phyloP scores from a whole-genome alignment of 2,113 vertebrate genomes.

The Carettochelys insculpta region DNA sequence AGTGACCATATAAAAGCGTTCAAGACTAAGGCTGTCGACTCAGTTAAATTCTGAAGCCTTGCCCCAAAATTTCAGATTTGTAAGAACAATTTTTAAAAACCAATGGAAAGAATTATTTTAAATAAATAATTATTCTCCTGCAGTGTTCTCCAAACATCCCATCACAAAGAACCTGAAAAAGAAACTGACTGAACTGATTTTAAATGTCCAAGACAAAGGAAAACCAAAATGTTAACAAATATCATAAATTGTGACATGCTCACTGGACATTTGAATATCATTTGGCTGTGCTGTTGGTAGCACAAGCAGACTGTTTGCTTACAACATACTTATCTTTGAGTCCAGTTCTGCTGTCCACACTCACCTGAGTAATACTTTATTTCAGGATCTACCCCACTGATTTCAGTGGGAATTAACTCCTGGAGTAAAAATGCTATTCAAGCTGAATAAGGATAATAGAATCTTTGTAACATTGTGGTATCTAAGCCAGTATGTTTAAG shows the following conservation, averaged over 20 bases:
- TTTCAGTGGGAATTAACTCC: background rate
- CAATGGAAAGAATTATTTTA: background rate
- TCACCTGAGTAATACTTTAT: background rate
- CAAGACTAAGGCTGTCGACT: background rate
- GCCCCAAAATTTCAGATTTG: background rate
- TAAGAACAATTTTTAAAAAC: conserved; percentile 21
- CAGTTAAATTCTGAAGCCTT: background rate
- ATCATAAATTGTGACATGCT: background rate
- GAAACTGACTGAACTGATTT: background rate
- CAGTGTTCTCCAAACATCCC: background rate
- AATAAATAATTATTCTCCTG: background rate
- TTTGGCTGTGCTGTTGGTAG: background rate
- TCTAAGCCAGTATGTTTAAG: conserved; percentile 1
- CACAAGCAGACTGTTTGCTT: background rate
- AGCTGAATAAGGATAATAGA: conserved; percentile 16
- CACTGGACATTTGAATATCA: background rate
- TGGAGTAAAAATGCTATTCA: conserved; percentile 12
- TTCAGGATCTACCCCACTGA: background rate
- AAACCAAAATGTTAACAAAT: background rate
- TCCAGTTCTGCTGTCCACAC: background rate
- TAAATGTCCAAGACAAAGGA: background rate
- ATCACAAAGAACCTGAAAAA: background rate
- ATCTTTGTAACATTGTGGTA: background rate
- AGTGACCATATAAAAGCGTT: background rate
- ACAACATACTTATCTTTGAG: background rate